A percentile compares a stretch with the other conserved stretches of the same genome.
Evolutionary conservation across 1,140 invertebrate species (phyloP).

Genomic region (Leptinotarsa undecemlineata): DNA sequence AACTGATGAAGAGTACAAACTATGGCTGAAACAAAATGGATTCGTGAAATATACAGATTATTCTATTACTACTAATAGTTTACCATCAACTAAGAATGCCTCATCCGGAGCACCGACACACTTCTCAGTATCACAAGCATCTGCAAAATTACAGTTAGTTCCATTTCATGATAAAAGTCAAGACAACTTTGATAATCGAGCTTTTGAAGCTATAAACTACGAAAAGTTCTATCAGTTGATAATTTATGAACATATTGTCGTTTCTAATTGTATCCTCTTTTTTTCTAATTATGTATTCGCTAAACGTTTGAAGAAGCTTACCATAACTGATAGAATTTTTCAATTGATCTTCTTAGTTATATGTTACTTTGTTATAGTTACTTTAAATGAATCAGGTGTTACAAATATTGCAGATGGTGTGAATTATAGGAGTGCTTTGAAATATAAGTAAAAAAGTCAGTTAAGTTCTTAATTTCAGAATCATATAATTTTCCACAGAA

Average conservation of each 20-base stretch:
- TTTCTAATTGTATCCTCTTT: constrained; percentile 17
- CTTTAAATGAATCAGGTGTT: constrained; percentile 4
- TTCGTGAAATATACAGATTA: constrained; percentile 18
- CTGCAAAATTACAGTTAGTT: neutral
- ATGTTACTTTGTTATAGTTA: constrained; percentile 17
- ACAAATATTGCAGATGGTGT: neutral
- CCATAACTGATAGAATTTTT: neutral
- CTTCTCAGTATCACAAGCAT: neutral
- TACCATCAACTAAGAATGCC: neutral
- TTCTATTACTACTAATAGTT: neutral
- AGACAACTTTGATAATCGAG: neutral
- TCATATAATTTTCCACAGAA: no score
- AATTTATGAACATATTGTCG: constrained; percentile 21
- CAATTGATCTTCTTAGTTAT: constrained; percentile 22
- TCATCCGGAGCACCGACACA: neutral
- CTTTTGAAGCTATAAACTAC: neutral
- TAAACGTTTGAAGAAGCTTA: constrained; percentile 9
- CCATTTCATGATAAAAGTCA: no score
- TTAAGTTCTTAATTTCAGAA: no score
- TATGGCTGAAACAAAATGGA: constrained; percentile 22
- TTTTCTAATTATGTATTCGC: neutral
- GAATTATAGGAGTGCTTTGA: neutral
- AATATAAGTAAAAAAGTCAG: constrained; percentile 9
- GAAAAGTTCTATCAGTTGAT: constrained; percentile 15
- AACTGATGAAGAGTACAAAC: constrained; percentile 21